Conservation (phyloP, 2,113 vertebrate species). For the Clarias macrocephalus region DNA sequence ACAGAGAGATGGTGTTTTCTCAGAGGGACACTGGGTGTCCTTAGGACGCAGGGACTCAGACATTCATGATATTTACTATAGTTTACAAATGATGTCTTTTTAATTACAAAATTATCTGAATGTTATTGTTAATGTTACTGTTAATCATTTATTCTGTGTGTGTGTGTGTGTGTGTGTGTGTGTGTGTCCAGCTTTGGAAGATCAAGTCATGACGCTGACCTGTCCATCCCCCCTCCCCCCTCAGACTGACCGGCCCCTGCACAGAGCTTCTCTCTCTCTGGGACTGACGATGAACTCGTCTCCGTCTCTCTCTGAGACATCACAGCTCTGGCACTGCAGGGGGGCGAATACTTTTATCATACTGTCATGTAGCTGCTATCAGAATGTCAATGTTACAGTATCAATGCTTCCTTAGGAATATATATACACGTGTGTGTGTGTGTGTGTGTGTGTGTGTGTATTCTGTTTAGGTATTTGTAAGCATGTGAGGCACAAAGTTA, state of each 20-base stretch:
- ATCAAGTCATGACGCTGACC: conserved; percentile 90
- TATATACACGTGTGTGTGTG: not conserved
- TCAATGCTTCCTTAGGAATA: conserved; percentile 42
- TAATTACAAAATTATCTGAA: no score
- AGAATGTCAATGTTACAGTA: conserved; percentile 68
- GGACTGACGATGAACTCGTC: conserved; percentile 54
- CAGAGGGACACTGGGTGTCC: no score
- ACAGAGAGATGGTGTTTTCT: no score
- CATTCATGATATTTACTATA: no score
- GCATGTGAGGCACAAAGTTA: not conserved
- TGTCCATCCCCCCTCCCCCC: not conserved
- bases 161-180: no score
- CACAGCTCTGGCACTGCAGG: conserved; percentile 81
- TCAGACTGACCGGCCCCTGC: not conserved
- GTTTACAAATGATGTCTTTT: no score
- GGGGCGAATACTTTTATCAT: conserved; percentile 93
- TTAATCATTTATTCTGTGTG: no score
- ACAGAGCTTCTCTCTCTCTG: not conserved
- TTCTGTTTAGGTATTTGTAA: not conserved
- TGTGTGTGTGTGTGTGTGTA: not conserved
- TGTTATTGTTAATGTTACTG: no score
- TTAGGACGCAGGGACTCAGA: no score
- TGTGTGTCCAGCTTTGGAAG: conserved; percentile 88
- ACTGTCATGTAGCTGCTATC: conserved; percentile 72
- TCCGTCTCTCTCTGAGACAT: conserved; percentile 61